Conservation (phyloP, 64 coral and sea anemone genomes). For the Montipora sp. region DNA sequence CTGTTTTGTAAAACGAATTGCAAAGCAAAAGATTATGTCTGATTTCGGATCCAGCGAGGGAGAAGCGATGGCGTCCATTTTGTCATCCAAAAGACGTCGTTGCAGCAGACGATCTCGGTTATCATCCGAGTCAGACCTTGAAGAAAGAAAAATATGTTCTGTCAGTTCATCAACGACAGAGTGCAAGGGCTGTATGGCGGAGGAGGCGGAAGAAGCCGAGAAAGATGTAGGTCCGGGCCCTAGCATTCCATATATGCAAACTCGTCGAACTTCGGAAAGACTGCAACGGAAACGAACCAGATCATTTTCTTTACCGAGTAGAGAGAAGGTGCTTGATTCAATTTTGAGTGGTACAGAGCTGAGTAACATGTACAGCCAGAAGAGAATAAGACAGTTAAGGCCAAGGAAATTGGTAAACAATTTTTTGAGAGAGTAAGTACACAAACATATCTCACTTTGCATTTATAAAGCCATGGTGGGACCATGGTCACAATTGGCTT, state of each 20-base stretch:
- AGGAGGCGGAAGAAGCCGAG: neutral
- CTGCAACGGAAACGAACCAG: conserved; percentile 60
- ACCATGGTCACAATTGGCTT: too few relatives aligned
- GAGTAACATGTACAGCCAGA: neutral
- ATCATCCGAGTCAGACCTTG: conserved; percentile 1
- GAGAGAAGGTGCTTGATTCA: conserved; percentile 59
- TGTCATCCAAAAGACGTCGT: neutral
- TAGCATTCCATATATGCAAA: neutral
- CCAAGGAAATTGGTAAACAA: conserved; percentile 80
- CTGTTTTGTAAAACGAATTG: too few relatives aligned
- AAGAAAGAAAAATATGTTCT: neutral
- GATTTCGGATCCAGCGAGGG: neutral
- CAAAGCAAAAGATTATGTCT: neutral
- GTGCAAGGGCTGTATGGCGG: neutral
- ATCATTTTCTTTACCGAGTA: conserved; percentile 74
- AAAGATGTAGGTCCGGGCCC: neutral
- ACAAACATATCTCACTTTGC: neutral
- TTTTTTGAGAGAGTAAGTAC: conserved; percentile 88
- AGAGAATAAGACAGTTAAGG: conserved; percentile 26
- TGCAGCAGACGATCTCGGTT: neutral
- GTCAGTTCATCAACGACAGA: neutral
- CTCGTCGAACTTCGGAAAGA: conserved; percentile 76
- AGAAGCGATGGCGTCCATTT: neutral
- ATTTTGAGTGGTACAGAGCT: conserved; percentile 24
- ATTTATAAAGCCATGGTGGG: neutral